Base-by-base conservation (phyloP, 64 coral and sea anemone species). In the Dendronephthya gigantea region DNA sequence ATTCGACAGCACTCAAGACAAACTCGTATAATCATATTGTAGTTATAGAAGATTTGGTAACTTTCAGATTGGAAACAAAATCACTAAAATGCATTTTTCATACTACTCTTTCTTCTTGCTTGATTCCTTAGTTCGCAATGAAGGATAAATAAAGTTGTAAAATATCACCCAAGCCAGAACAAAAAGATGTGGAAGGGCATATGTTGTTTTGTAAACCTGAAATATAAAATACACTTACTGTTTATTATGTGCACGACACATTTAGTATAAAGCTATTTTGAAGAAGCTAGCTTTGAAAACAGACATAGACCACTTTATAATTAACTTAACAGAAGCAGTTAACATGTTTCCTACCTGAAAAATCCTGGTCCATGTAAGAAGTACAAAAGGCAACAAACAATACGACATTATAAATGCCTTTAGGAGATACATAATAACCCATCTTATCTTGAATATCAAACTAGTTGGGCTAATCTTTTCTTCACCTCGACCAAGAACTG, bases 91-190 rank as follows among this genome's bases (percentile, higher is more conserved):
- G 41, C 11, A 45, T 45, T 45, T 45, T 45, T 23, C 55, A n/a
- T 62, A 62, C 55, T 62, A 62, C 6, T 62, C 55, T 62, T 62
- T 62, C 55, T 62, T 62, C 55, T 62, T 62, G 55, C 55, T 62
- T 19, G 55, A 62, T n/a, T 62, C 55, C 25, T 62, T 62, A n/a
- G 19, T 62, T 62, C 25, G 55, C 55, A 62, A 62, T n/a, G 19
- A 62, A n/a, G 55, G 55, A 62, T 62, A 62, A 62, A 62, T 62
- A 62, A n/a, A 62, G 19, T 19, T 33, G 72, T 79, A 79, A 34
- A 79, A 39, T 79, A 79, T 33, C 37, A 36, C 9, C 72, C 36
- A 39, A 29, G 17, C 13, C 10, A 39, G 13, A 33, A 34, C 15
- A 33, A 79, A 9, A 10, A 79, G 2, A 79, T 34, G 32, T 79